Conservation (phyloP, 2,888 invertebrate genomes). For the Geophilus truncorum region DNA sequence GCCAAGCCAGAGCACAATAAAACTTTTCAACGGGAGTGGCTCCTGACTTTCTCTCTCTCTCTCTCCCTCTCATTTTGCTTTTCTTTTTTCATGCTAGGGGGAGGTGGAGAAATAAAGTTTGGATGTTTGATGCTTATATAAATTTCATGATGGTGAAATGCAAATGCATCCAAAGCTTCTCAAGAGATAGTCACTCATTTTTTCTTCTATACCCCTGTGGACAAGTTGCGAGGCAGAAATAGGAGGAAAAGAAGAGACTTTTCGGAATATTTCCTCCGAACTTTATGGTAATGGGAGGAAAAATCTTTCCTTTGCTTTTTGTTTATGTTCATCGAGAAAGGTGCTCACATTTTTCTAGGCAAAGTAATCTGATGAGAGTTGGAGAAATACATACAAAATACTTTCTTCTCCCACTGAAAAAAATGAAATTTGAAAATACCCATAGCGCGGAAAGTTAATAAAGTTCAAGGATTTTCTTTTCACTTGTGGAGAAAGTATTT, state of each 20-base stretch:
- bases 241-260: neutral
- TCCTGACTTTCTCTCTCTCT: neutral
- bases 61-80: neutral
- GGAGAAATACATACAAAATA: neutral
- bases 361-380: neutral
- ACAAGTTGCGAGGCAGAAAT: neutral
- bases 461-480: too few species aligned
- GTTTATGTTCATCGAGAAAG: neutral
- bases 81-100: neutral
- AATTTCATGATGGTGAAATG: neutral
- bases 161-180: neutral
- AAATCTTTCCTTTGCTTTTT: neutral
- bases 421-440: neutral
- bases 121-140: neutral
- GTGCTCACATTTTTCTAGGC: neutral
- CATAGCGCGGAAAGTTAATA: neutral
- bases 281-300: neutral
- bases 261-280: neutral
- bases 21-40: neutral
- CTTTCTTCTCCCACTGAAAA: neutral
- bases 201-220: neutral
- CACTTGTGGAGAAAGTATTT: too few species aligned
- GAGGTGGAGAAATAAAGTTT: neutral
- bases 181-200: neutral
- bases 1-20: neutral